Evolutionary conservation across 2,113 vertebrate species (phyloP).

Genomic region (Saccopteryx bilineata): DNA sequence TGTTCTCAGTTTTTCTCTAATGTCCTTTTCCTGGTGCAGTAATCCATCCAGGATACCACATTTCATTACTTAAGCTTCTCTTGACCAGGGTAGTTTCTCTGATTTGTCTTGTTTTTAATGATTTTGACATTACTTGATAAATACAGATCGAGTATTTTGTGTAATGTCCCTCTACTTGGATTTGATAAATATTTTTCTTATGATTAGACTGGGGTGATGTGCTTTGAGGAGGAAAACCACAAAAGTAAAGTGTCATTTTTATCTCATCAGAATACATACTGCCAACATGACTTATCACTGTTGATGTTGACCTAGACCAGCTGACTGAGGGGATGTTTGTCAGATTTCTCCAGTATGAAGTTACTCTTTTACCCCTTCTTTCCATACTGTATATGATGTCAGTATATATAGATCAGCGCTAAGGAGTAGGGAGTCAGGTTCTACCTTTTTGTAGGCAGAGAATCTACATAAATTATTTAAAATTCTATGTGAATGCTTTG

Average conservation of each 20-base stretch:
- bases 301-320: background rate
- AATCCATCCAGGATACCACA: background rate
- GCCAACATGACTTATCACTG: background rate
- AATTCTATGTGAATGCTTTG: background rate
- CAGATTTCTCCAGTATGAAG: too few species aligned
- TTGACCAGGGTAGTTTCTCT: background rate
- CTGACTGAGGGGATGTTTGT: background rate
- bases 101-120: background rate
- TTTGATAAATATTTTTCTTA: background rate
- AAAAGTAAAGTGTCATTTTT: background rate
- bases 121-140: background rate
- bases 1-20: background rate
- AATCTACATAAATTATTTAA: background rate
- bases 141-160: background rate
- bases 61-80: background rate
- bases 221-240: background rate
- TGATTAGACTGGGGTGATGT: background rate
- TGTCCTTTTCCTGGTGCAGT: background rate
- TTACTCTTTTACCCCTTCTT: background rate
- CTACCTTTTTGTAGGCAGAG: background rate
- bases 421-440: background rate
- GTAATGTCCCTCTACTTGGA: background rate
- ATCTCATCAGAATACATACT: background rate
- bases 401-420: background rate
- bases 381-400: background rate